Evolutionary conservation across 2,113 vertebrate genomes (phyloP).

Genomic region (Gobio gobio): DNA sequence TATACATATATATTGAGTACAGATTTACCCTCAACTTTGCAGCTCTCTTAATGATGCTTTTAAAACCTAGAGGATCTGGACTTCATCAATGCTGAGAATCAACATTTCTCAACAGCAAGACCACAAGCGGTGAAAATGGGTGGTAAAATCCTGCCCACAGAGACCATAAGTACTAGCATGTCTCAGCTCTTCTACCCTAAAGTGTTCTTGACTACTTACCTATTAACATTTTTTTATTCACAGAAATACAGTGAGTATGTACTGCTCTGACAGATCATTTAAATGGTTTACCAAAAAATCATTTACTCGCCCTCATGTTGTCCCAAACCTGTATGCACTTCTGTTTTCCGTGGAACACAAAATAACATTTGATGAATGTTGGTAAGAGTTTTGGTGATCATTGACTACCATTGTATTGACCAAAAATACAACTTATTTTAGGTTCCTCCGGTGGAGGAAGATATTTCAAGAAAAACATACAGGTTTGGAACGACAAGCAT

Average conservation of each 20-base stretch:
- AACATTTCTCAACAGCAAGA: slow-evolving; percentile 20
- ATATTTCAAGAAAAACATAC: neutral
- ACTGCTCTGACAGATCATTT: neutral
- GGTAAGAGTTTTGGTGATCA: too few relatives aligned
- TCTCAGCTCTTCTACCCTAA: neutral
- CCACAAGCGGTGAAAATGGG: slow-evolving; percentile 14
- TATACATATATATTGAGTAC: neutral
- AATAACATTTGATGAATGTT: neutral
- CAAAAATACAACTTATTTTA: too few relatives aligned
- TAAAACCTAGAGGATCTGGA: neutral
- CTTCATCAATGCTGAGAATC: slow-evolving; percentile 27
- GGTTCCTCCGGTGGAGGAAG: too few relatives aligned
- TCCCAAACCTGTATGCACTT: neutral
- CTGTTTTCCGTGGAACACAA: too few relatives aligned
- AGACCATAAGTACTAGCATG: neutral
- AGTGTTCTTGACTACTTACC: neutral
- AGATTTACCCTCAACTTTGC: slow-evolving; percentile 21
- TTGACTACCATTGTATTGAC: too few relatives aligned
- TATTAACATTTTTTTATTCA: neutral
- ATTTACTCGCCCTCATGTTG: neutral
- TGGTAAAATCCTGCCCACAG: slow-evolving; percentile 29
- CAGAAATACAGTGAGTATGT: neutral
- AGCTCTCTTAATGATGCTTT: slow-evolving; percentile 30
- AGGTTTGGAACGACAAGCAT: neutral
- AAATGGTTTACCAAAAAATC: neutral